Evolutionary conservation across 2,888 invertebrate species (phyloP).

Genomic region (Lepidochitona cinerea): DNA sequence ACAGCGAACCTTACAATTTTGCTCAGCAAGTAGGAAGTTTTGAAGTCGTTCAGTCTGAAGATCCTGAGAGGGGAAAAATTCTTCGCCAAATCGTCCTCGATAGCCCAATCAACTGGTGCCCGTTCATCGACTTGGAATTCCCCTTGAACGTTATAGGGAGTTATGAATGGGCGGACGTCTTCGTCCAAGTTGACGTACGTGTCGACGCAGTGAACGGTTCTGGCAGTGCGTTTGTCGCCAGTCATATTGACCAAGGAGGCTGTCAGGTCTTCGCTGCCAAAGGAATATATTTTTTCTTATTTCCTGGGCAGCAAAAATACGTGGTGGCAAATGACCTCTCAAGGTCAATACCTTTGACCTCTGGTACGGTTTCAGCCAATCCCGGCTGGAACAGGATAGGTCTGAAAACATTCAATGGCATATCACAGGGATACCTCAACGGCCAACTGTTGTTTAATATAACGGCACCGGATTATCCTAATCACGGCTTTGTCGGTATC

Average conservation of each 20-base stretch:
- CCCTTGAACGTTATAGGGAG: slow-evolving; percentile 53
- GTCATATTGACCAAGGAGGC: slow-evolving; percentile 60
- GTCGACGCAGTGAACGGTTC: slow-evolving; percentile 54
- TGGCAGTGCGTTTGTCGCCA: slow-evolving; percentile 62
- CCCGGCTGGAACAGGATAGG: neutral
- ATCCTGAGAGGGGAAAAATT: slow-evolving; percentile 46
- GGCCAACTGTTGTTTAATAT: slow-evolving; percentile 43
- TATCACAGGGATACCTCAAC: slow-evolving; percentile 47
- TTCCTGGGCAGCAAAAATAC: slow-evolving; percentile 41
- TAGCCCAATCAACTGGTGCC: slow-evolving; percentile 65
- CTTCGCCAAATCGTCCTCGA: slow-evolving; percentile 61
- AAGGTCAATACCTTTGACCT: slow-evolving; percentile 14
- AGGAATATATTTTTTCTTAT: slow-evolving; percentile 64
- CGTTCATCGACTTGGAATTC: slow-evolving; percentile 37
- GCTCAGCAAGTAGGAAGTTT: slow-evolving; percentile 66
- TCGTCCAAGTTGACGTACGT: slow-evolving; percentile 49
- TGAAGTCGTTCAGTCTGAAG: slow-evolving; percentile 46
- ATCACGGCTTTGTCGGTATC: slow-evolving; percentile 63
- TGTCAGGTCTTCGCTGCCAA: slow-evolving; percentile 55
- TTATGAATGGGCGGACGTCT: slow-evolving; percentile 58
- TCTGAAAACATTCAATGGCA: neutral
- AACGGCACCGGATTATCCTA: slow-evolving; percentile 28
- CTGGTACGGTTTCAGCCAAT: neutral
- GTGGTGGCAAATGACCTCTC: slow-evolving; percentile 55
- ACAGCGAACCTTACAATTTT: slow-evolving; percentile 59